phyloP scores from a whole-genome alignment of 2,113 vertebrate species.

The cattle (Bos taurus) region DNA sequence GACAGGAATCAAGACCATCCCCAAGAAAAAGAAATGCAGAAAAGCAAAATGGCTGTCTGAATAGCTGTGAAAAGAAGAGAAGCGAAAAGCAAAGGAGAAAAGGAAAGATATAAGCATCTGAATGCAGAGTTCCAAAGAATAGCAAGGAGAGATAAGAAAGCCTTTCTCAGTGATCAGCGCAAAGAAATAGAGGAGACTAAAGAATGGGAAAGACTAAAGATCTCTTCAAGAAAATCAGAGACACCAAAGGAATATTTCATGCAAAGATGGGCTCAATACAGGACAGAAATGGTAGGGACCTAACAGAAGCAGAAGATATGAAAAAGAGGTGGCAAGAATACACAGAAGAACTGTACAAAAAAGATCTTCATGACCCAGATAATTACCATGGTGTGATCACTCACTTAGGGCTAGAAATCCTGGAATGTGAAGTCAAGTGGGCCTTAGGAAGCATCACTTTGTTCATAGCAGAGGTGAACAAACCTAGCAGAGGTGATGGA shows the following conservation, averaged over 20 bases:
- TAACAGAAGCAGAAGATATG: background rate
- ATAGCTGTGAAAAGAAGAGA: background rate
- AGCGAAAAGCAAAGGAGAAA: background rate
- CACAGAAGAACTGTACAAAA: background rate
- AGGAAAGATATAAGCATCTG: background rate
- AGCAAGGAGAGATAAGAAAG: background rate
- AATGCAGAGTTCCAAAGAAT: background rate
- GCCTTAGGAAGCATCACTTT: background rate
- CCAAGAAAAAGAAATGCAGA: background rate
- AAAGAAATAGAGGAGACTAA: background rate
- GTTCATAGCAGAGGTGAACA: background rate
- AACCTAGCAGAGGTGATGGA: background rate
- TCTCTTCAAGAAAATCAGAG: background rate
- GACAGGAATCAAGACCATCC: background rate
- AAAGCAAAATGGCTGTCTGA: background rate
- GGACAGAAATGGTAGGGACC: background rate
- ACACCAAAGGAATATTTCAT: background rate
- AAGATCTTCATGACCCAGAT: background rate
- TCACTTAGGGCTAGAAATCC: background rate
- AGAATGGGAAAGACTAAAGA: background rate
- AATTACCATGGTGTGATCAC: background rate
- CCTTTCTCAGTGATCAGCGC: background rate
- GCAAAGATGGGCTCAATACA: background rate
- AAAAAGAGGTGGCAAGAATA: background rate
- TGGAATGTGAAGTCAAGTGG: background rate